phyloP scores from a whole-genome alignment of 2,113 vertebrate species.

The Crypturellus undulatus region DNA sequence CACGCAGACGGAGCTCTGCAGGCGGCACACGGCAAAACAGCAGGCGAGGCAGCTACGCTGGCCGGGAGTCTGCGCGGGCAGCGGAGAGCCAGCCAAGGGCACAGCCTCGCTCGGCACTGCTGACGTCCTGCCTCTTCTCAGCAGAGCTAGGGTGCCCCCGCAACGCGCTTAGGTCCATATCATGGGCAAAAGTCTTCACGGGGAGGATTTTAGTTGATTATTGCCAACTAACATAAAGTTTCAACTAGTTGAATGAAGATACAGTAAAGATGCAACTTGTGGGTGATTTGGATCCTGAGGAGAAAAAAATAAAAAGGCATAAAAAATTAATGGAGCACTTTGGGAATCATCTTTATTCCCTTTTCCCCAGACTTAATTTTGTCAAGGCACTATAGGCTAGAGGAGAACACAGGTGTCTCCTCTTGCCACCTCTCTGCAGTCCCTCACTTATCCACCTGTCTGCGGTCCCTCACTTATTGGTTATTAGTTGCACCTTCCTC shows the following conservation, averaged over 20 bases:
- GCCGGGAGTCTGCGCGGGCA: not conserved
- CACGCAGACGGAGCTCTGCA: not conserved
- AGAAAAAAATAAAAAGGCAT: not conserved
- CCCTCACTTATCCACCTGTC: no score
- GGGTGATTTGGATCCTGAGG: not conserved
- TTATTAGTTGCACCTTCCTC: no score
- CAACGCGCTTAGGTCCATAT: not conserved
- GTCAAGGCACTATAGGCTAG: no score
- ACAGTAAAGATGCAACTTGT: no score
- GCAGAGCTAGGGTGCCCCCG: not conserved
- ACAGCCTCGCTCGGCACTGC: not conserved
- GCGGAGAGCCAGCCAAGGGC: not conserved
- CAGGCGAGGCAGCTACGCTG: not conserved
- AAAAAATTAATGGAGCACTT: not conserved
- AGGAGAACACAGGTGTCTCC: no score
- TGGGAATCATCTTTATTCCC: not conserved
- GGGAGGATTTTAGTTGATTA: not conserved
- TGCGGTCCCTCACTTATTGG: no score
- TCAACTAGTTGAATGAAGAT: not conserved
- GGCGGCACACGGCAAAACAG: not conserved
- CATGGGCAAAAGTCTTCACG: not conserved
- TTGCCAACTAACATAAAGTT: not conserved
- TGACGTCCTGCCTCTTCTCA: not conserved
- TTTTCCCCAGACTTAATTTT: not conserved
- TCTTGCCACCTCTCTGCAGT: no score